A percentile compares a stretch with the other conserved stretches of the same genome.
phyloP scores from a whole-genome alignment of 2,797 vertebrate species.

The Cetoscarus ocellatus region DNA sequence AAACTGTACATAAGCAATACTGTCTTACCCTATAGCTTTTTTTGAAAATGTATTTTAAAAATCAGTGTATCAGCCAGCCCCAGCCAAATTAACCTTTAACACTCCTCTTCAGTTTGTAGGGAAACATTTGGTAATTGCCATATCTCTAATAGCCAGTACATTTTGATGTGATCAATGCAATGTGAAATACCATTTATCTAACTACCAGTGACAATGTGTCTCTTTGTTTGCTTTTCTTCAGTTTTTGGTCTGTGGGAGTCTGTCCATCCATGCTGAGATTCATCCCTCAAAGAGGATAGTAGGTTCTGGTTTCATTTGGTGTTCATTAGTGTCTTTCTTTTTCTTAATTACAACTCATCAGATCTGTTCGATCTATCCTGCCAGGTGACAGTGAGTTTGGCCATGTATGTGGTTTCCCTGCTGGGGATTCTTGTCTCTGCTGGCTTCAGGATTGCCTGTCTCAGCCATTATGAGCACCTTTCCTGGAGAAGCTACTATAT shows the following conservation, averaged over 20 bases:
- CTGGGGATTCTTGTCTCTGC: constrained; percentile 51
- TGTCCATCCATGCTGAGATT: constrained; percentile 73
- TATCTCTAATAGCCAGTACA: too few relatives aligned
- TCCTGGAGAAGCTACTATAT: fast-evolving
- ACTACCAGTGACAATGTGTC: not conserved
- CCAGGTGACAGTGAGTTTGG: constrained; percentile 77
- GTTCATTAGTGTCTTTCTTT: not conserved
- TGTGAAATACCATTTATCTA: not conserved
- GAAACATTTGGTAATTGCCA: too few relatives aligned
- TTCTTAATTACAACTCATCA: not conserved
- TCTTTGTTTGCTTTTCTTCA: constrained; percentile 37
- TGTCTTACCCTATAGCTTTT: too few relatives aligned
- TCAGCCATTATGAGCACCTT: fast-evolving
- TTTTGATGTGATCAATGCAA: not conserved
- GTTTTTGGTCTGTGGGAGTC: constrained; percentile 71
- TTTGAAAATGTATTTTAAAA: too few relatives aligned
- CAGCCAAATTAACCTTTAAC: too few relatives aligned
- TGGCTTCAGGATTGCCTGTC: not conserved
- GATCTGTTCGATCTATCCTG: not conserved
- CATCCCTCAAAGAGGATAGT: constrained; percentile 79
- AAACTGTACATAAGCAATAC: too few relatives aligned
- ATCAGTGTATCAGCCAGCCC: too few relatives aligned
- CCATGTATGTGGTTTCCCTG: constrained; percentile 72
- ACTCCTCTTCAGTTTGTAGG: too few relatives aligned
- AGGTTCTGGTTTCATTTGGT: constrained; percentile 7